phyloP scores from a whole-genome alignment of 2,888 invertebrate species.

The Apotomis betuletana region DNA sequence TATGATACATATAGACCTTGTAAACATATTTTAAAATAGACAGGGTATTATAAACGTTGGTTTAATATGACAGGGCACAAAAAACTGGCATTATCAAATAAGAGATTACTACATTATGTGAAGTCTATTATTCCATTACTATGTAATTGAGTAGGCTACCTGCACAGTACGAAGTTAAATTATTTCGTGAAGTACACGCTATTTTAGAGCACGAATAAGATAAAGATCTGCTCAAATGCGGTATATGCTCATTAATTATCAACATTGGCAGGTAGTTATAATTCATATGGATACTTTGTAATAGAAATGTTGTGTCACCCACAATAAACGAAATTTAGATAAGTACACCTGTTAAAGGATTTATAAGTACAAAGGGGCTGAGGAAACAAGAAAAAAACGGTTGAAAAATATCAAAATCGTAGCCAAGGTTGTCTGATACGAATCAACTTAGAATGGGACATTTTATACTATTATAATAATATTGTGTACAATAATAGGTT shows the following conservation, averaged over 20 bases:
- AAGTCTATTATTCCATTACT: too few species aligned
- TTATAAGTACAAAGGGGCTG: neutral
- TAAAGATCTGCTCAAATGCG: conserved; percentile 32
- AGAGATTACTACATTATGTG: too few species aligned
- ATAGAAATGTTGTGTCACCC: neutral
- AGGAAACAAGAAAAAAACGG: conserved; percentile 17
- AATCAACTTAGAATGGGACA: conserved; percentile 12
- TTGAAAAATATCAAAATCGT: conserved; percentile 29
- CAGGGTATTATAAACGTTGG: too few species aligned
- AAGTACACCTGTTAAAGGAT: neutral
- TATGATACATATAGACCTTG: too few species aligned
- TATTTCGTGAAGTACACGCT: neutral
- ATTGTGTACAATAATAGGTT: neutral
- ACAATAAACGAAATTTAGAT: neutral
- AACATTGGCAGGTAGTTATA: conserved; percentile 38
- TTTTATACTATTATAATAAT: neutral
- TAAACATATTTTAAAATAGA: too few species aligned
- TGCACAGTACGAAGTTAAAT: neutral
- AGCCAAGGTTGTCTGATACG: conserved; percentile 35
- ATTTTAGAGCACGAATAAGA: neutral
- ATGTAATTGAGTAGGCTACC: neutral
- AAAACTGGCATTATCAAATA: too few species aligned
- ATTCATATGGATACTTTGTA: conserved; percentile 9
- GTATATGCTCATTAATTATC: conserved; percentile 28
- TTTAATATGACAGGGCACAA: too few species aligned